Conservation (phyloP, 2,113 vertebrate genomes). For the Cyprinodon variegatus region DNA sequence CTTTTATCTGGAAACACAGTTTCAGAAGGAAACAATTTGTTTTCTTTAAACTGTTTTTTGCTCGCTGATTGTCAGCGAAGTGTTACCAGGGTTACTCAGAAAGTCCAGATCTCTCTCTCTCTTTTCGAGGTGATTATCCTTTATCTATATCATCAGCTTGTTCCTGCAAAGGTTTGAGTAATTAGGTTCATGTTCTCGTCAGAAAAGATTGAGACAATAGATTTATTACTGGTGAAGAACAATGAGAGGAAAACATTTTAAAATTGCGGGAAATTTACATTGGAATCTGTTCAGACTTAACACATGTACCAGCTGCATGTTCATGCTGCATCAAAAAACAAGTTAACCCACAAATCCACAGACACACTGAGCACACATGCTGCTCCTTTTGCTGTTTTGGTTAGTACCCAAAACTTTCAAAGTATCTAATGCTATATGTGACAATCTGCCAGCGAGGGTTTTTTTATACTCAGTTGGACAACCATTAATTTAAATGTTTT, state of each 20-base stretch:
- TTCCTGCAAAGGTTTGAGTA: not conserved
- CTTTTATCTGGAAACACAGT: constrained; percentile 3
- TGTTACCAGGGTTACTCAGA: constrained; percentile 43
- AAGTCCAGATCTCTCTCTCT: not conserved
- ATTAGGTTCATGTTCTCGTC: not conserved
- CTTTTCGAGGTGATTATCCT: not conserved
- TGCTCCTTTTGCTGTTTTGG: not conserved
- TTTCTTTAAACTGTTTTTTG: constrained; percentile 21
- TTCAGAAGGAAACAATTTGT: not conserved
- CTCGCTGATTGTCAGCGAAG: constrained; percentile 50
- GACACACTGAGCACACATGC: not conserved
- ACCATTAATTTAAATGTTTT: too few species aligned
- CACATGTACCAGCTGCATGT: not conserved
- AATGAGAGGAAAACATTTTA: not conserved
- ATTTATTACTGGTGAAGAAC: not conserved
- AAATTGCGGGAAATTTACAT: not conserved
- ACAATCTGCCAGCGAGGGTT: not conserved
- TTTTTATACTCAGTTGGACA: not conserved
- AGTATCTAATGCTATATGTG: not conserved
- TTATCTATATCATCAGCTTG: constrained; percentile 3
- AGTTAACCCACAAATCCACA: constrained; percentile 1
- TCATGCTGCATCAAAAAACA: not conserved
- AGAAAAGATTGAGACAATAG: not conserved
- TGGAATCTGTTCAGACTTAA: constrained; percentile 1
- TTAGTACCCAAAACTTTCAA: not conserved